Evolutionary conservation across 2,888 invertebrate genomes (phyloP).

Genomic region (Perizoma affinitatum): DNA sequence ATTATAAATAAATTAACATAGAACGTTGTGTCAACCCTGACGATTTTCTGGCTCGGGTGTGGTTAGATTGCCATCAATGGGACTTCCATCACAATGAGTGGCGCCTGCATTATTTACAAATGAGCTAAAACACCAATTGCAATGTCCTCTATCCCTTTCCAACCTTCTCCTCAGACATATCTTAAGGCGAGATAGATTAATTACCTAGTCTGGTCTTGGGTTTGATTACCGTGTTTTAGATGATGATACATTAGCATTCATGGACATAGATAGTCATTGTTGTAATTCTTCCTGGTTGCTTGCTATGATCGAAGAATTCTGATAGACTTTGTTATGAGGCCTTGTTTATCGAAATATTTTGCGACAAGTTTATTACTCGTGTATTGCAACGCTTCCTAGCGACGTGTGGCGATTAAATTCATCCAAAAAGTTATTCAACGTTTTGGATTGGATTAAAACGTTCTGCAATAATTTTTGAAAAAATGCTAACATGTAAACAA

Average conservation of each 20-base stretch:
- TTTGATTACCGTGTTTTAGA: slow-evolving; percentile 22
- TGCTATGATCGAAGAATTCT: not conserved
- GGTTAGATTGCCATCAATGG: slow-evolving; percentile 66
- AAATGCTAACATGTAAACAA: too few species aligned
- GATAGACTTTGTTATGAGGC: too few species aligned
- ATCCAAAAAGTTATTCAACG: too few species aligned
- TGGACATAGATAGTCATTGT: slow-evolving; percentile 6
- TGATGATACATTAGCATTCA: slow-evolving; percentile 27
- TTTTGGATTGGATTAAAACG: too few species aligned
- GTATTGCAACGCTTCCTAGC: too few species aligned
- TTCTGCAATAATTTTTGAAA: too few species aligned
- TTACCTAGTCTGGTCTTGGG: slow-evolving; percentile 11
- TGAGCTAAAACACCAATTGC: slow-evolving; percentile 45
- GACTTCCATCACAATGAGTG: slow-evolving; percentile 75
- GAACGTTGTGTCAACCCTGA: slow-evolving; percentile 57
- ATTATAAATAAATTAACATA: too few species aligned
- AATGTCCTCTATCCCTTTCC: slow-evolving; percentile 17
- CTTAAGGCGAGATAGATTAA: slow-evolving; percentile 14
- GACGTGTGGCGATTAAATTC: too few species aligned
- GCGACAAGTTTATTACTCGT: too few species aligned
- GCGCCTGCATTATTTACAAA: slow-evolving; percentile 79
- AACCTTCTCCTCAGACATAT: not conserved
- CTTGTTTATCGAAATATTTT: too few species aligned
- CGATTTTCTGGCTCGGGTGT: slow-evolving; percentile 45
- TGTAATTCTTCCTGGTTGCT: slow-evolving; percentile 21